phyloP scores from a whole-genome alignment of 2,113 vertebrate species.

The Peromyscus californicus region DNA sequence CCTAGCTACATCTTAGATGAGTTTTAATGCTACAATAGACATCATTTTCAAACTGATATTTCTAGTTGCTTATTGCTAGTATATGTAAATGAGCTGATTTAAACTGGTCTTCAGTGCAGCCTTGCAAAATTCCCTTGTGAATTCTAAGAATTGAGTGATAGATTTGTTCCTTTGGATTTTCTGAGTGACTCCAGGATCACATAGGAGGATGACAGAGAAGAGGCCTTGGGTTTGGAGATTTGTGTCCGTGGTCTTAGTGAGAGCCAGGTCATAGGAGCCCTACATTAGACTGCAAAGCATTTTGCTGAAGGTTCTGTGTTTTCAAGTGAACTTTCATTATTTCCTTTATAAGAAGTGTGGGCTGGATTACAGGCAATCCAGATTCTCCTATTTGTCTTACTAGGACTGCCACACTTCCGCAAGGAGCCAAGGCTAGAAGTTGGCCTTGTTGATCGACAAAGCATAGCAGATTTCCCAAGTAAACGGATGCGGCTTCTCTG shows the following conservation, averaged over 20 bases:
- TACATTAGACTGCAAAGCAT: background rate
- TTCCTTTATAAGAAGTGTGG: no score
- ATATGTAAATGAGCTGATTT: background rate
- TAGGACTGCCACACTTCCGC: background rate
- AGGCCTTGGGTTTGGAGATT: background rate
- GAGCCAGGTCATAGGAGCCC: background rate
- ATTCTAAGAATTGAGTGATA: background rate
- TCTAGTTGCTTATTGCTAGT: background rate
- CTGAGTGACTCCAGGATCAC: background rate
- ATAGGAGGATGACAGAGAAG: background rate
- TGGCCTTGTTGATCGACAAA: background rate
- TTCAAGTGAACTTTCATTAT: background rate
- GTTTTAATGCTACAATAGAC: background rate
- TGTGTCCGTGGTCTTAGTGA: background rate
- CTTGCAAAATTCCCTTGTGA: conserved; percentile 25
- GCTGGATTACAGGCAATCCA: background rate
- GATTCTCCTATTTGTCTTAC: background rate
- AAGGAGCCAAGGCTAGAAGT: background rate
- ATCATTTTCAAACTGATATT: background rate
- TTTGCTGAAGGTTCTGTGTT: background rate
- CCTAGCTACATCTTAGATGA: background rate
- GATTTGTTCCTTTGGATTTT: background rate
- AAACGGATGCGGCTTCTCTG: background rate
- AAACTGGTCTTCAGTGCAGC: background rate
- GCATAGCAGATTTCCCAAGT: background rate